These are phyloP conservation scores for Lutraria lutraria DNA, from an alignment of 2,888 invertebrate species.

Conservation along the genomic window DNA sequence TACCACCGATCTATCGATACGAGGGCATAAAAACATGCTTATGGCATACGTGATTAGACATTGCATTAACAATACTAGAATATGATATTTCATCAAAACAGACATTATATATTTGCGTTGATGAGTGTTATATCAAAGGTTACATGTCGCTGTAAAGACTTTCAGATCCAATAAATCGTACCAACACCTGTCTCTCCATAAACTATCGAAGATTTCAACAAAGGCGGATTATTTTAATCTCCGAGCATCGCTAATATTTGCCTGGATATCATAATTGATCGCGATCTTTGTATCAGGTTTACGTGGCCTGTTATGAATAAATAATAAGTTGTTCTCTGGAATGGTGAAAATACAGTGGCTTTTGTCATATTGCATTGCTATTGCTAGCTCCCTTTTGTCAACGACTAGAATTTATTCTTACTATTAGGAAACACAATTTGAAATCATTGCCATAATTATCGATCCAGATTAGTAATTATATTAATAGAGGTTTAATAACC, in stretches of 20 bases:
- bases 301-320: not conserved
- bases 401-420: not conserved
- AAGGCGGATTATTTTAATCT: not conserved
- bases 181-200: not conserved
- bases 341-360: not conserved
- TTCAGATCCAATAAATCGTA: not conserved
- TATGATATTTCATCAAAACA: no score
- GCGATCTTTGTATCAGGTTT: not conserved
- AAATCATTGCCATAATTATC: slow-evolving; percentile 10
- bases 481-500: not conserved
- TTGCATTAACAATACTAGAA: no score
- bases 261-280: not conserved
- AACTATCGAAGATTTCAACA: not conserved
- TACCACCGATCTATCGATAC: no score
- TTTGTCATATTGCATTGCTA: not conserved
- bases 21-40: no score
- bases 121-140: no score
- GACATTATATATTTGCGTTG: no score
- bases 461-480: not conserved
- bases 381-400: not conserved
- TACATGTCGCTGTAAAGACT: no score
- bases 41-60: no score
- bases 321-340: not conserved
- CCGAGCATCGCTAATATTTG: not conserved
- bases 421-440: not conserved